A percentile compares a stretch with the other conserved stretches of the same genome.
These are phyloP conservation scores for Pecten maximus DNA, from an alignment of 2,888 invertebrate genomes.

Conservation along the genomic window DNA sequence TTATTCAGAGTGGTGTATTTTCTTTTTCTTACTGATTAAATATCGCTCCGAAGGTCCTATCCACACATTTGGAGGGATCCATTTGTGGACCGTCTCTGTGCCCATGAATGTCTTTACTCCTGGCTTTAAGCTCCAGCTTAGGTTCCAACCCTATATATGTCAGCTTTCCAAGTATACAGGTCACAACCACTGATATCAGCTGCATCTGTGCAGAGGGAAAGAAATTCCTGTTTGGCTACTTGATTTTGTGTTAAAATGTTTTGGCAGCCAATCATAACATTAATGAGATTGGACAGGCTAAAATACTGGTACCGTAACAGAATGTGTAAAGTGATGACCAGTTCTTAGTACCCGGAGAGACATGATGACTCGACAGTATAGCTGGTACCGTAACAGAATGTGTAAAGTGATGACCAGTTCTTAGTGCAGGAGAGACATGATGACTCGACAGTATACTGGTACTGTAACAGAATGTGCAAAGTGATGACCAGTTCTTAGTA, in stretches of 20 bases:
- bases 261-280: not conserved
- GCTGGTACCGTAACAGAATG: too few relatives aligned
- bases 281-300: not conserved
- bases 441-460: too few relatives aligned
- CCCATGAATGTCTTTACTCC: conserved; percentile 72
- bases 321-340: too few relatives aligned
- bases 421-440: too few relatives aligned
- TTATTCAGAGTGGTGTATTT: not conserved
- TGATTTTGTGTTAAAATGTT: too few relatives aligned
- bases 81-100: conserved; percentile 69
- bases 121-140: conserved; percentile 54
- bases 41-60: conserved; percentile 69
- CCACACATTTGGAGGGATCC: conserved; percentile 75
- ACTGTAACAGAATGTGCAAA: too few relatives aligned
- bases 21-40: conserved; percentile 63
- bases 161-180: conserved; percentile 64
- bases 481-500: too few relatives aligned
- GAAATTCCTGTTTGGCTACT: not conserved
- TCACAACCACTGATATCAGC: conserved; percentile 58
- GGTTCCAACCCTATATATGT: conserved; percentile 70
- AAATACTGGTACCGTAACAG: too few relatives aligned
- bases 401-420: too few relatives aligned
- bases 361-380: too few relatives aligned
- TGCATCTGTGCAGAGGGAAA: conserved; percentile 62
- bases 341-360: too few relatives aligned